phyloP scores from a whole-genome alignment of 2,113 vertebrate genomes.

The Grallaria varia region DNA sequence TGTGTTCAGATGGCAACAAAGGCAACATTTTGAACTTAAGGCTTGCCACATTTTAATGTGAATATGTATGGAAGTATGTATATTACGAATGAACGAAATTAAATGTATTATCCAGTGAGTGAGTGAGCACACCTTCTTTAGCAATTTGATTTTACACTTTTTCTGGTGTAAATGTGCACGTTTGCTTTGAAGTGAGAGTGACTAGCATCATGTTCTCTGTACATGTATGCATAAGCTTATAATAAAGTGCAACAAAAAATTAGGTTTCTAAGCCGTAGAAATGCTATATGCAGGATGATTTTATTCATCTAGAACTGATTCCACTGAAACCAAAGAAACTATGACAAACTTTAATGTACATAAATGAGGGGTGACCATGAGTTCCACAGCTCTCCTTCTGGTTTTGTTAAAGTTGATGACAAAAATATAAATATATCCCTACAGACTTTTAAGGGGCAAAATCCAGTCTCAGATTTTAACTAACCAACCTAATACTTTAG shows the following conservation, averaged over 20 bases:
- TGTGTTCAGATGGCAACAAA: neutral
- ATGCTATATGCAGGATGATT: neutral
- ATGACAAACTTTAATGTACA: neutral
- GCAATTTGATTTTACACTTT: neutral
- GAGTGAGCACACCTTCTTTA: neutral
- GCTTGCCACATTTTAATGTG: fast-evolving
- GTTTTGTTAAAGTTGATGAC: neutral
- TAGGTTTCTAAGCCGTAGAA: neutral
- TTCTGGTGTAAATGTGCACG: neutral
- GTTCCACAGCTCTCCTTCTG: neutral
- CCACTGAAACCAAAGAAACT: neutral
- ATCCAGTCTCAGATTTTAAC: neutral
- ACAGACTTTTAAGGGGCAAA: neutral
- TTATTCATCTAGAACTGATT: neutral
- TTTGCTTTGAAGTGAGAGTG: neutral
- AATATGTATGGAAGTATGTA: fast-evolving
- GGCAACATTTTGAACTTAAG: neutral
- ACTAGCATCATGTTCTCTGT: neutral
- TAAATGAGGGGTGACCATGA: neutral
- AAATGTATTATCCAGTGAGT: neutral
- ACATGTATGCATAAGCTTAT: fast-evolving
- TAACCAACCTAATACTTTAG: neutral
- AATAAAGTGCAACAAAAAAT: neutral
- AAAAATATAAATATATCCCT: neutral
- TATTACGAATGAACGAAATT: neutral